A percentile compares a stretch with the other conserved stretches of the same genome.
These are phyloP conservation scores for Lerema accius DNA, from an alignment of 1,140 invertebrate species.

Conservation along the genomic window DNA sequence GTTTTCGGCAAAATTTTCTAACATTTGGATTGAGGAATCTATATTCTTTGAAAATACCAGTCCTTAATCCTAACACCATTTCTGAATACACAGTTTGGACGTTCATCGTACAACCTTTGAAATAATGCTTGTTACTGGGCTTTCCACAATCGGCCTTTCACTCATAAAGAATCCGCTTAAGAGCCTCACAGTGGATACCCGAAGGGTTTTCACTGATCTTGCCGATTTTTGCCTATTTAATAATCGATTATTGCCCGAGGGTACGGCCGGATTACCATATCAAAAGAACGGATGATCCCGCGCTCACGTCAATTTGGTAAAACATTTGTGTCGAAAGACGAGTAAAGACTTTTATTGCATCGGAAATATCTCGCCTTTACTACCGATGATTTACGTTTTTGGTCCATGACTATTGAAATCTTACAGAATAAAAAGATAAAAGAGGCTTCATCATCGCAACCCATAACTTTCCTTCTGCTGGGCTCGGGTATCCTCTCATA, in stretches of 20 bases:
- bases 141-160: slow-evolving; percentile 47
- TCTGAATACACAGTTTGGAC: slow-evolving; percentile 10
- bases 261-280: slow-evolving; percentile 70
- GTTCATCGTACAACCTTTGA: slow-evolving; percentile 2
- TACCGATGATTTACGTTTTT: background rate
- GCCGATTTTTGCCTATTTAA: slow-evolving; percentile 69
- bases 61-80: slow-evolving; percentile 1
- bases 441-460: no score
- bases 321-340: slow-evolving; percentile 54
- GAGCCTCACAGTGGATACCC: slow-evolving; percentile 49
- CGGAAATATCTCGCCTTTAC: slow-evolving; percentile 34
- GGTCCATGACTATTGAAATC: background rate
- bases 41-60: no score
- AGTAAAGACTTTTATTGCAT: slow-evolving; percentile 55
- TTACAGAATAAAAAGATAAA: background rate
- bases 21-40: no score
- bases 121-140: slow-evolving; percentile 36
- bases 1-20: no score
- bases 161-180: slow-evolving; percentile 58
- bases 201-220: slow-evolving; percentile 53
- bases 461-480: no score
- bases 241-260: slow-evolving; percentile 72
- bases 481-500: no score
- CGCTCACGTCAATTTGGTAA: slow-evolving; percentile 70
- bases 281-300: slow-evolving; percentile 72